Base-by-base conservation (phyloP, 2,888 invertebrate genomes). In the Drosophila suboccidentalis region DNA sequence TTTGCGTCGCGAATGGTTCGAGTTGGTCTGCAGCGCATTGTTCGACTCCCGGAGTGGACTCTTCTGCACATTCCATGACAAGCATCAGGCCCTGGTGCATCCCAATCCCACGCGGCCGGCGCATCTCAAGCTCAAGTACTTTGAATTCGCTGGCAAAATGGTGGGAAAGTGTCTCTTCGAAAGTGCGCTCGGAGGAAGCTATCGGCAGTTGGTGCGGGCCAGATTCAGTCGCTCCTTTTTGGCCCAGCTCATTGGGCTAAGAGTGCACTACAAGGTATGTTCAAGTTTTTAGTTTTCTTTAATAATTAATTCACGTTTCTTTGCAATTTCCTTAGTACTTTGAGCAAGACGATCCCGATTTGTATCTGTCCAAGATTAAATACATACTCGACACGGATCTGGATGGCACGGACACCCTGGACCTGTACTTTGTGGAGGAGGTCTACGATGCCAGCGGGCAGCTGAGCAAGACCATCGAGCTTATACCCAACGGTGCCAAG, bases 91-190 rank as follows among this genome's bases (percentile, higher is more conserved):
- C 1, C 94, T 98, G 71, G 98, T 98, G 39, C 98, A 98, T 93
- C 98, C 98, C 4, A 97, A 97, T 93, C 95, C 95, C 1, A 94
- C 95, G 86, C 94, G 97, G n/a, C 95, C 96, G 5, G 89, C 95
- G 4, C 94, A 96, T 90, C 93, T 97, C 38, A 97, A 97, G 93
- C 91, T 97, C 67, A 97, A 97, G 86, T 96, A 98, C 93, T 98
- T 96, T 92, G 98, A 98, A 93, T 96, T 97, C 90, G 98, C 98
- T 38, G 98, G 98, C 58, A 96, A 96, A 93, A 95, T 98, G 83
- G 97, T 98, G 41, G 98, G 98, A 70, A 98, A 98, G 94, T 98
- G 98, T 92, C 94, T 98, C 83, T 98, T 97, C 92, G 98, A 98
- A 94, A 97, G 97, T 68, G 97, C 98, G 4, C 94, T 98, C 58